Base-by-base conservation (phyloP, 2,888 invertebrate genomes). In the Argynnis bischoffii region DNA sequence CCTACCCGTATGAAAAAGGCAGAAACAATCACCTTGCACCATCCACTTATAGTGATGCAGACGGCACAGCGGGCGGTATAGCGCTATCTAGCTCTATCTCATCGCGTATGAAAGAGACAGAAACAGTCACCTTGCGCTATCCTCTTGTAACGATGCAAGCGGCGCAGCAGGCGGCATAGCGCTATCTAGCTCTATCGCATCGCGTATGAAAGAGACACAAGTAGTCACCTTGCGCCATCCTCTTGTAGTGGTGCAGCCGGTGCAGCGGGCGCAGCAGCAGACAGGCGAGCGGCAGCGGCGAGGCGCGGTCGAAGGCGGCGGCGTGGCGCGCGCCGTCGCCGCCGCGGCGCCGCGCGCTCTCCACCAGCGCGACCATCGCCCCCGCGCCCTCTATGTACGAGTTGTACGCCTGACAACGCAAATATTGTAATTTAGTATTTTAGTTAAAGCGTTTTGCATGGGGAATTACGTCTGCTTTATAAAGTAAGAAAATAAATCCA, bases 241-340 rank as follows among this genome's bases (percentile, higher is more conserved):
- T 94, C 82, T 96, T 95, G 88, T 98, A 98, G 84, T 98, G 98
- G 67, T 98, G 92, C 75, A 98, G 91, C 64, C 99, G 94, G 87
- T 98, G 97, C 67, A 98, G 93, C 47, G 99, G 99, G 80, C 98
- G 96, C 78, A 99, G 92, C 67, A 99, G 93, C 81, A 98, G 95
- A 67, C 96, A 95, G 55, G 97, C 96, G 53, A 99, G 93, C 21
- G 99, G 98, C 75, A 99, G 93, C 83, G 90, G 87, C 69, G 89
- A 75, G 95, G 95, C 82, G 95, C 96, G 66, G 95, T 93, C 85
- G 79, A 89, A 88, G 2, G 75, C 74, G 0, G 75, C 74, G 31
- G 86, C 84, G 16, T 82, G 86, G 3, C 80, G 86, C 95, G 97
- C 74, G 94, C 91, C 84, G 94, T 94, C 81, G 95, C 95, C 85